phyloP scores from a whole-genome alignment of 2,888 invertebrate genomes.

The Cryptocephalus moraei region DNA sequence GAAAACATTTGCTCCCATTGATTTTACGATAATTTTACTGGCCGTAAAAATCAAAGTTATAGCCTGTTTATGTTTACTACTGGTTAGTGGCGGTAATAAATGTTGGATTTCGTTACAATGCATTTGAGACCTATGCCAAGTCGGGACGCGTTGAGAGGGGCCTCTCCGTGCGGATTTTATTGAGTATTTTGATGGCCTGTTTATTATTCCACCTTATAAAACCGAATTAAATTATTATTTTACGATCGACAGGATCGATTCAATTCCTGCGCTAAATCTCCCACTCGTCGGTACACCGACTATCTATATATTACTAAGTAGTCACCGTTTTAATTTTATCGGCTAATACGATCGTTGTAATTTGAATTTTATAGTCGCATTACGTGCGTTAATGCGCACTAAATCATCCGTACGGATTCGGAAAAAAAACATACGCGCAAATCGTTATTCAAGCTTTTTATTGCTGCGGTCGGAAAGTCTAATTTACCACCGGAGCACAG shows the following conservation, averaged over 20 bases:
- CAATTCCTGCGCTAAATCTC: too few relatives aligned
- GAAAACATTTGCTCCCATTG: slow-evolving; percentile 34
- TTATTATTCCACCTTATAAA: slow-evolving; percentile 37
- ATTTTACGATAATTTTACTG: slow-evolving; percentile 39
- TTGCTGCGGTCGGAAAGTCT: too few relatives aligned
- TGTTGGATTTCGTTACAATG: slow-evolving; percentile 31
- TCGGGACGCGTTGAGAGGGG: slow-evolving; percentile 24
- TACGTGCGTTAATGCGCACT: too few relatives aligned
- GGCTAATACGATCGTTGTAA: slow-evolving; percentile 19
- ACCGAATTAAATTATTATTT: slow-evolving; percentile 33
- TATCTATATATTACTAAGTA: slow-evolving; percentile 5
- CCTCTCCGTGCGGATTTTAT: slow-evolving; percentile 30
- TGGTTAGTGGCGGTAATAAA: slow-evolving; percentile 39
- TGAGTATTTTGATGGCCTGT: slow-evolving; percentile 36
- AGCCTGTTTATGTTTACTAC: slow-evolving; percentile 41
- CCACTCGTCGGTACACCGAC: too few relatives aligned
- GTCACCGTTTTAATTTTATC: slow-evolving; percentile 14
- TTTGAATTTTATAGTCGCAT: slow-evolving; percentile 2
- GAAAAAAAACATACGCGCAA: too few relatives aligned
- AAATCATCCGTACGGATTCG: too few relatives aligned
- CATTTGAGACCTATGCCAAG: slow-evolving; percentile 35
- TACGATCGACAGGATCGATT: slow-evolving; percentile 12
- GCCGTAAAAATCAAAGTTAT: slow-evolving; percentile 41
- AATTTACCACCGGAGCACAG: too few relatives aligned
- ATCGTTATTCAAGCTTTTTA: too few relatives aligned